Evolutionary conservation across 2,797 vertebrate species (phyloP).

Genomic region (Moxostoma hubbsi): DNA sequence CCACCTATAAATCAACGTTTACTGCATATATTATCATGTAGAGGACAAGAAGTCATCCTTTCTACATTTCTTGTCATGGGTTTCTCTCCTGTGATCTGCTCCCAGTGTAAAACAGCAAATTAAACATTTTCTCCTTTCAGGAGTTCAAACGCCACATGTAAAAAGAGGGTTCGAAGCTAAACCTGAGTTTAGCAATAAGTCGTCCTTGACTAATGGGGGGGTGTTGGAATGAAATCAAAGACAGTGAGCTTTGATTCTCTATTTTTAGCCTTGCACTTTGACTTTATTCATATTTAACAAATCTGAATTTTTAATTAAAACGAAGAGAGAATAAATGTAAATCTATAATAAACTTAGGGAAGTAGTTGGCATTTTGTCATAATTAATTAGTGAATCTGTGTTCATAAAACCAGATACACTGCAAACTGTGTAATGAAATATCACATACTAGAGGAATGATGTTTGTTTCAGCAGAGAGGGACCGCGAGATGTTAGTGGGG

Average conservation of each 20-base stretch:
- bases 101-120: constrained; percentile 70
- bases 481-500: constrained; percentile 49
- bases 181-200: constrained; percentile 37
- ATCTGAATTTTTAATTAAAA: neutral
- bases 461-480: constrained; percentile 42
- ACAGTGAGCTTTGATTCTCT: neutral
- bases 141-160: constrained; percentile 76
- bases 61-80: constrained; percentile 54
- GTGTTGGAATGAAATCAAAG: neutral
- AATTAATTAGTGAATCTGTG: neutral
- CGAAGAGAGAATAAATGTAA: neutral
- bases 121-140: constrained; percentile 73
- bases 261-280: neutral
- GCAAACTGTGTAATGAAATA: neutral
- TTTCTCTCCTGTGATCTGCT: constrained; percentile 53
- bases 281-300: constrained; percentile 13
- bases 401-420: constrained; percentile 4
- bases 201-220: constrained; percentile 1
- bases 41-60: constrained; percentile 43
- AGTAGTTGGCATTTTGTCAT: constrained; percentile 9
- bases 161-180: constrained; percentile 74
- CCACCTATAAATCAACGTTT: constrained; percentile 68
- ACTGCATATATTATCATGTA: constrained; percentile 69
- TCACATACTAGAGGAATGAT: constrained; percentile 19
- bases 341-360: neutral